A percentile compares a stretch with the other conserved stretches of the same genome.
Evolutionary conservation across 2,888 invertebrate genomes (phyloP).

Genomic region (Plagodis pulveraria): DNA sequence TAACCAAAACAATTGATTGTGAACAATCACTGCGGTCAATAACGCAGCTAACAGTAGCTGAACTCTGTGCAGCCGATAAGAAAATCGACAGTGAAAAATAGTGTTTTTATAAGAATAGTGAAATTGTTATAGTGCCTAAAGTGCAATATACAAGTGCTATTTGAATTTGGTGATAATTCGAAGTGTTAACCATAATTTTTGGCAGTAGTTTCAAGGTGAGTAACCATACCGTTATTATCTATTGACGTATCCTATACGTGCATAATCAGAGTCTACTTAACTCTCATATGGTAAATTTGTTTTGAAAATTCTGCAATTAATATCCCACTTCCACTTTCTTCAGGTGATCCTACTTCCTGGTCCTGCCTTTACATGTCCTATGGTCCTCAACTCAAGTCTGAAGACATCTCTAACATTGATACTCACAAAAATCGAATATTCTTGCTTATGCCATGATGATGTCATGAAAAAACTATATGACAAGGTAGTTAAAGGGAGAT

Average conservation of each 20-base stretch:
- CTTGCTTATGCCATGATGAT: no score
- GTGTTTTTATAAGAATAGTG: constrained; percentile 2
- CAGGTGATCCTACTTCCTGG: constrained; percentile 7
- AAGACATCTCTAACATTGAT: neutral
- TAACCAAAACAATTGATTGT: constrained; percentile 7
- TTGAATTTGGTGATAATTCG: constrained; percentile 23
- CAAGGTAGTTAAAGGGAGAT: no score
- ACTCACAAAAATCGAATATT: no score
- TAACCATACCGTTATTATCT: constrained; percentile 10
- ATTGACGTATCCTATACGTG: no score
- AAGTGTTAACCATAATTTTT: constrained; percentile 25
- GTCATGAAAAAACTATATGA: no score
- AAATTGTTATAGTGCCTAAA: neutral
- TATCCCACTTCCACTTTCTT: no score
- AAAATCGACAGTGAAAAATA: constrained; percentile 3
- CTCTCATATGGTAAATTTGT: no score
- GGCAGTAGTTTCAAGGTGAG: constrained; percentile 35
- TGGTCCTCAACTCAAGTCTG: constrained; percentile 3
- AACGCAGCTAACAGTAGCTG: neutral
- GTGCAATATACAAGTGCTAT: neutral
- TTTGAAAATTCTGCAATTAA: no score
- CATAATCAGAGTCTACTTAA: no score
- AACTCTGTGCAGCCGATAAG: neutral
- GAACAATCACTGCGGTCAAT: constrained; percentile 1
- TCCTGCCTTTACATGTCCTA: constrained; percentile 13